Conservation (phyloP, 2,888 invertebrate species). For the Cataglyphis rosenhaueri region DNA sequence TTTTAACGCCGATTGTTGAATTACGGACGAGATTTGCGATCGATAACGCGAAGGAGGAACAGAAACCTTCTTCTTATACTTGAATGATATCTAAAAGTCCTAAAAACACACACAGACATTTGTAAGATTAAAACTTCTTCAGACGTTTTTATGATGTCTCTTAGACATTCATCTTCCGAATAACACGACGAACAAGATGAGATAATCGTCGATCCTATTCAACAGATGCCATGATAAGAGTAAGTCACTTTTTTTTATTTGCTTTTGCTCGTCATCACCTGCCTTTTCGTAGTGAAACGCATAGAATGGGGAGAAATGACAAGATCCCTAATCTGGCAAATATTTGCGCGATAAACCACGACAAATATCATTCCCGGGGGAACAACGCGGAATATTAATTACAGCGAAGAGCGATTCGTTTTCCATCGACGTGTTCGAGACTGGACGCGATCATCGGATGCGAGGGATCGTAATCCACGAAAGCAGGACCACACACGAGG, state of each 20-base stretch:
- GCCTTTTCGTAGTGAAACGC: slow-evolving; percentile 15
- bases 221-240: slow-evolving; percentile 70
- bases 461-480: slow-evolving; percentile 18
- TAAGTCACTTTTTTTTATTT: slow-evolving; percentile 46
- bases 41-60: neutral
- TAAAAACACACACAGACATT: slow-evolving; percentile 36
- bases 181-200: slow-evolving; percentile 18
- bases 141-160: neutral
- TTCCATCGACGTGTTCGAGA: slow-evolving; percentile 20
- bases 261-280: slow-evolving; percentile 8
- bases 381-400: slow-evolving; percentile 39
- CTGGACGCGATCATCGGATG: slow-evolving; percentile 22
- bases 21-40: slow-evolving; percentile 18
- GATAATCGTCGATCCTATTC: slow-evolving; percentile 69
- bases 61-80: slow-evolving; percentile 7
- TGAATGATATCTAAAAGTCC: slow-evolving; percentile 9
- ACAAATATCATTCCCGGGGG: slow-evolving; percentile 38
- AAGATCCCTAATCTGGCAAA: slow-evolving; percentile 58
- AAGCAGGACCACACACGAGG: slow-evolving; percentile 55
- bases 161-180: slow-evolving; percentile 29
- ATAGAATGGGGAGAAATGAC: slow-evolving; percentile 49
- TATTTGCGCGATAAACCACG: slow-evolving; percentile 54
- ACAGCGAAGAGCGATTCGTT: neutral
- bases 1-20: slow-evolving; percentile 13
- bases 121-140: slow-evolving; percentile 6